Evolutionary conservation across 2,113 vertebrate genomes (phyloP), one percentile per base, ranked within the genome.

Genomic region (Okapia johnstoni): DNA sequence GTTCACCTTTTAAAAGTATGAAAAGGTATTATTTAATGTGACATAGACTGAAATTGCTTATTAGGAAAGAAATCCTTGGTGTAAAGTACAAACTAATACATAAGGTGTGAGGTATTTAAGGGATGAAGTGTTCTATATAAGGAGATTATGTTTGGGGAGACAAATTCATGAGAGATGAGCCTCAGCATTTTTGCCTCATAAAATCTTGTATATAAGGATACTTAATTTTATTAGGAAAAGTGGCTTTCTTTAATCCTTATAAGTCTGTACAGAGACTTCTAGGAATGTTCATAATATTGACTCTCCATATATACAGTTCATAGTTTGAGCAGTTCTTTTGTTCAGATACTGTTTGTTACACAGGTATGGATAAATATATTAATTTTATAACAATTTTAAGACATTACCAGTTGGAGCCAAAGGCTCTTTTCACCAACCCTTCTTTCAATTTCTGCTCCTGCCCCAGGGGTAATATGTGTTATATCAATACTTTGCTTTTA

Each of bases 21-120:
- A 86, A 93, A 94, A 83, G 17, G 30, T 84, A 83, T 93, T 97
- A 81, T 86, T 96, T 94, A 94, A 94, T 89, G 13, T 85, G n/a
- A 89, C n/a, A 60, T 54, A 91, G 66, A 63, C 26, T 76, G n/a
- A 95, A 93, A 80, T 94, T 36, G 36, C 79, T 93, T 88, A 89
- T 6, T 50, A 33, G 52, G 30, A 93, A 90, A 90, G 57, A 95
- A 81, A 73, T 48, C 73, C 30, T 26, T 84, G 55, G 87, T 66
- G 66, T 90, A 50, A 94, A 90, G 15, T 92, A 90, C 52, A 95
- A 60, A 89, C 23, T 85, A 91, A 93, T 89, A 81, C 21, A 50
- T 73, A 61, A 73, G 17, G 14, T 7, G 33, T 36, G 7, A 40
- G 30, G 48, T 91, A 58, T 88, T 93, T 81, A 88, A 95, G 57